Evolutionary conservation across 2,797 vertebrate genomes (phyloP), one percentile per base, ranked within the genome.

Genomic region (Pelobates cultripes): DNA sequence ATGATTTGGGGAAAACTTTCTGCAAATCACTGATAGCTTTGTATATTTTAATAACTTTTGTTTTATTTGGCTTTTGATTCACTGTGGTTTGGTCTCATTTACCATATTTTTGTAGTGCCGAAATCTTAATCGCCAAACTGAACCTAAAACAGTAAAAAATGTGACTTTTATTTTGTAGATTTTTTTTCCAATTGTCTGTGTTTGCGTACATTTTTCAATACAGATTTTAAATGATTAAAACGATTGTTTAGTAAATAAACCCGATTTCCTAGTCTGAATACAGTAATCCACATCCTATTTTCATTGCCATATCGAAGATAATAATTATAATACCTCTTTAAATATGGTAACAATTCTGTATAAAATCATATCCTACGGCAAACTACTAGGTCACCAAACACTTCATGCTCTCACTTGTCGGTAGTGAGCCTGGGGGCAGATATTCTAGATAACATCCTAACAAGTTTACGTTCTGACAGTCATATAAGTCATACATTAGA

Each of bases 401-500:
- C 1, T 80, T 68, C 78, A 69, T 69, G 79, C 66, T 81, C 73
- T 42, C 43, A 75, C 79, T 74, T 70, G 79, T 61, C 57, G 41
- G 55, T 51, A n/a, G 43, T 75, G 28, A 81, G 79, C 79, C 79
- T 70, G 66, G 6, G 60, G 73, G 53, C 53, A 81, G 66, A 61
- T 68, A 68, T 67, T 75, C 66, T 81, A 51, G 66, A 68, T 81
- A 66, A 81, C 72, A 60, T 69, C 15, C 8, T 51, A 69, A 42
- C 45, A 44, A 70, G 12, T 70, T 61, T 68, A 75, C 70, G 79
- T 70, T 81, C 73, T 69, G 64, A 80, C 64, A 75, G 68, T 81
- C 57, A 75, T 9, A n/a, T 44, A 10, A 75, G 68, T 81, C 57
- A 75, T 9, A n/a, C 40, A 10, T 1, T 10, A 51, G 5, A 12